Base-by-base conservation (phyloP, 1,140 invertebrate genomes). In the Acromyrmex heyeri region DNA sequence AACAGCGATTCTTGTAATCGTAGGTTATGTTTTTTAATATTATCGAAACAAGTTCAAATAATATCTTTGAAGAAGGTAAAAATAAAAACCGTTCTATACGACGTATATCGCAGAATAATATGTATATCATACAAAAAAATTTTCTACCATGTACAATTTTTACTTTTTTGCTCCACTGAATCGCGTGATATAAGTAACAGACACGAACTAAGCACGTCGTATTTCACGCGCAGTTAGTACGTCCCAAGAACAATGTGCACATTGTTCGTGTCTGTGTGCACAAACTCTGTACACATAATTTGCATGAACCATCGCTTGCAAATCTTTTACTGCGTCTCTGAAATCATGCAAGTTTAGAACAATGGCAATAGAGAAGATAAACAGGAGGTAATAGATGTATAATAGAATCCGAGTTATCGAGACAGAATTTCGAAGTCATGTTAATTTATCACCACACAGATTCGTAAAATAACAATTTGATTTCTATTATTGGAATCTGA, bases 251-350 rank as follows among this genome's bases (percentile, higher is more conserved):
- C 53, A 61, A 72, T 34, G 18, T 12, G 38, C 6, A 44, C 24
- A 44, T 48, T 75, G 88, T 75, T 87, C 85, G 70, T 85, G 72
- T 21, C n/a, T 24, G 14, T 69, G 12, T 69, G 24, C 44, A 53
- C 59, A 55, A 88, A 77, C 70, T 83, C 77, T 8, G 67, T 50
- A 30, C 21, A 55, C n/a, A 70, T 72, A 61, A 83, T 87, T 78
- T 90, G 86, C 85, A 88, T 83, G 72, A 89, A 79, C 85, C 24
- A 48, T 82, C 38, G 53, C 67, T 21, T 38, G 27, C 27, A 57
- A 70, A 83, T 44, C 34, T 24, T 44, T 30, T 57, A 44, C 18
- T 61, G 79, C 69, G 79, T 75, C 69, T 83, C 44, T 73, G 48
- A 38, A 83, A 62, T 48, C 79, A 73, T 24, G 79, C 67, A 50